Evolutionary conservation across 1,140 invertebrate species (phyloP).

Genomic region (Bombus pyrosoma): DNA sequence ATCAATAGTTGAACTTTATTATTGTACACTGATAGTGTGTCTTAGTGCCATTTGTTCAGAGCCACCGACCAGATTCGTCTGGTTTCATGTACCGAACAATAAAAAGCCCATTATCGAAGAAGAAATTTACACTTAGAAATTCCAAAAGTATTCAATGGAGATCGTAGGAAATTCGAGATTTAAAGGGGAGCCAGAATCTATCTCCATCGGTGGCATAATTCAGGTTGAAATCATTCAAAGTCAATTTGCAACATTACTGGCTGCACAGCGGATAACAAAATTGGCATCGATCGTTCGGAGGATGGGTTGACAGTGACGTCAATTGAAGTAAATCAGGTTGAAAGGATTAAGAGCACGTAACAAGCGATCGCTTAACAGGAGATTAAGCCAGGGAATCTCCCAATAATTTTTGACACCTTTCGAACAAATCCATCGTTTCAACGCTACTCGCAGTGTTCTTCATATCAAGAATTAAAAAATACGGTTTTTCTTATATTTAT

Average conservation of each 20-base stretch:
- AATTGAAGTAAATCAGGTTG: conserved; percentile 27
- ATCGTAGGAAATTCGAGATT: neutral
- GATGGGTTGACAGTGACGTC: conserved; percentile 12
- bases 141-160: too few relatives aligned
- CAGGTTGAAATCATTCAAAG: neutral
- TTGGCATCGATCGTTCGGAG: conserved; percentile 23
- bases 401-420: neutral
- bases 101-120: too few relatives aligned
- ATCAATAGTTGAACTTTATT: neutral
- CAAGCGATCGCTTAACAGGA: neutral
- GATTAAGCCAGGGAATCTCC: neutral
- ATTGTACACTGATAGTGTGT: neutral
- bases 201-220: neutral
- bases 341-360: conserved; percentile 5
- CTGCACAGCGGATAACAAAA: conserved; percentile 2
- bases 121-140: too few relatives aligned
- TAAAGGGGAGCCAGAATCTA: neutral
- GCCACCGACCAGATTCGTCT: neutral
- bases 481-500: too few relatives aligned
- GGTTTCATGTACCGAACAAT: too few relatives aligned
- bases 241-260: neutral
- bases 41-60: neutral
- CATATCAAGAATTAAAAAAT: too few relatives aligned
- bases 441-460: too few relatives aligned
- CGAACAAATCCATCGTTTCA: neutral